Base-by-base conservation (phyloP, 2,888 invertebrate genomes). In the Asteroscopus sphinx region DNA sequence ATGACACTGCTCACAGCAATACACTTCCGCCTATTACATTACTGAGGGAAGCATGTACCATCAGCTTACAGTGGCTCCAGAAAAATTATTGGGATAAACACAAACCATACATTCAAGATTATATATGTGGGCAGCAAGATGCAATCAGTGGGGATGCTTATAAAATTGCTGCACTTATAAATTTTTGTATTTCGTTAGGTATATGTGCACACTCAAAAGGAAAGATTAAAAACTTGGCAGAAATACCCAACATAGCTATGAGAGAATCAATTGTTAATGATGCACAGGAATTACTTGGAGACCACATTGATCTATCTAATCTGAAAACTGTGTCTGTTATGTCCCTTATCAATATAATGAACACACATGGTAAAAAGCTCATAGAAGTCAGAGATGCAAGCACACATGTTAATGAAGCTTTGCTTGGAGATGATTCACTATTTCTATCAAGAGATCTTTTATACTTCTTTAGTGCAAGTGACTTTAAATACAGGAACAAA, bases 1-100 rank as follows among this genome's bases (percentile, higher is more conserved):
- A 98, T 83, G 96, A 97, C 66, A 95, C 96, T 33, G 96, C 97
- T 25, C 98, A 98, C 83, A 95, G 95, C 49, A 95, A 96, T 66
- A 94, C 94, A 61, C 86, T 97, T 26, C 97, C 97, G 12, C 95
- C 96, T 0, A 83, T 96, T 25, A 90, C 91, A 37, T 87, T 96
- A 45, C 88, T 98, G 3, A 92, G 96, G 81, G 93, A 95, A 68
- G 97, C 96, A 2, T 90, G 96, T 16, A 81, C 93, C 21, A 95
- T 96, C 75, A 95, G 96, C 52, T 88, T 97, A 37, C 83, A 95
- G 3, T 98, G 97, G 97, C 85, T 98, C 1, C 95, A 95, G 87
- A 88, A 88, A 33, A 95, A 96, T 77, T 96, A 97, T 85, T 97
- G 96, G 96, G 86, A 92, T 42, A 91, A 93, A 58, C 95, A 96